Evolutionary conservation across 2,113 vertebrate species (phyloP), one percentile per base, ranked within the genome.

Genomic region (Psittacula cyanocephala): DNA sequence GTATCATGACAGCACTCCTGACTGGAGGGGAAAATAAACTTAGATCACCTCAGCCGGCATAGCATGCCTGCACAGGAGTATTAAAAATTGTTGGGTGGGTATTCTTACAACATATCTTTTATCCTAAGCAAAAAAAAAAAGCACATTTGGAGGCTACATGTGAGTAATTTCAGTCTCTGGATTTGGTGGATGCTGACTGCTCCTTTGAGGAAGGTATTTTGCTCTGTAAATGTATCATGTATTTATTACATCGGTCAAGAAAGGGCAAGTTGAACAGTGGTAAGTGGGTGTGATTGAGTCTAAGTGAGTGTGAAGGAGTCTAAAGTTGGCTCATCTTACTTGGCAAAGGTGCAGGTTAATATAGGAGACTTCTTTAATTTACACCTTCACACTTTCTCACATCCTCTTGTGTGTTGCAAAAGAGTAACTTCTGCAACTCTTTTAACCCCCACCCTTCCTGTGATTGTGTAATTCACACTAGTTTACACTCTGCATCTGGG

Each of bases 281-380:
- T 88, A 86, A 96, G 85, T 68, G 88, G 50, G 80, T 90, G 76
- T 89, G 84, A 88, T 2, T 88, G 85, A 93, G 79, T 68, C 55
- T 75, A 44, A 89, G 60, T 76, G 87, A 86, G 75, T 70, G 68
- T 91, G 85, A 96, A 96, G 50, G 47, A 94, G 13, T 44, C 55
- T 79, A 39, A 92, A 81, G n/a, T 27, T 77, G 63, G 12, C 49
- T 90, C 27, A 60, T 77, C 67, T 93, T 71, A 84, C 60, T 93
- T 92, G 82, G 68, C 76, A 78, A 92, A 93, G 39, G 47, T 28
- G 5, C 59, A 91, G 50, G 64, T 93, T 91, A 93, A 91, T 90
- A 80, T 18, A 60, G 50, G n/a, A 89, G 71, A 19, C 24, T 81
- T 87, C 85, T 93, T 94, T 91, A 95, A 94, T 93, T 94, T 95